Base-by-base conservation (phyloP, 2,888 invertebrate species). In the Patella ulyssiponensis region DNA sequence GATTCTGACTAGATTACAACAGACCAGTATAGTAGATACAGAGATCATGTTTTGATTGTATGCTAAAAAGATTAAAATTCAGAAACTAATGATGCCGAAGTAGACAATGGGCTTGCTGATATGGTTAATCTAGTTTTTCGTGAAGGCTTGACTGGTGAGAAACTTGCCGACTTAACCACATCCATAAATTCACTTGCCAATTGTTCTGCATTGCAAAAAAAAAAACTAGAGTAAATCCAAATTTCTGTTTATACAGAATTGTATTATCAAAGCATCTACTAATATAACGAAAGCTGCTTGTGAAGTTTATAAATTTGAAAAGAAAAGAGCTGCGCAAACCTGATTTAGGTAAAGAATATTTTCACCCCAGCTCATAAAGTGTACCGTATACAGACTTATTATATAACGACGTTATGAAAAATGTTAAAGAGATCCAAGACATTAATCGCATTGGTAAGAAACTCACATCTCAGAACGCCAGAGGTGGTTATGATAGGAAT, bases 101-200 rank as follows among this genome's bases (percentile, higher is more conserved):
- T 72, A 72, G 58, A 64, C 69, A 64, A 77, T 11, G 73, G 69
- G 4, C 51, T 77, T 64, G 58, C 5, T 64, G 20, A 64, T 64
- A n/a, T 64, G 17, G 17, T 64, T 20, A n/a, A 64, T 64, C 9
- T 20, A 64, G 64, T 64, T n/a, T 64, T 64, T 14, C n/a, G 20
- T 20, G n/a, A 17, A 9, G 64, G 64, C 20, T 20, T 64, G 15
- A 20, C 64, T 12, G 64, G n/a, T 58, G 58, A 58, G 20, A n/a
- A 64, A n/a, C 20, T 64, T 64, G 5, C 20, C 11, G n/a, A n/a
- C 64, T 20, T 20, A 20, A 64, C 12, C 9, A 64, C 20, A 64
- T 7, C n/a, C 2, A 64, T 64, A 20, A 15, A 64, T 64, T 20
- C 2, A 64, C 64, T 20, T 20, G 9, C 7, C n/a, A 64, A 64